phyloP scores from a whole-genome alignment of 2,888 invertebrate species.

The Nemurella pictetii region DNA sequence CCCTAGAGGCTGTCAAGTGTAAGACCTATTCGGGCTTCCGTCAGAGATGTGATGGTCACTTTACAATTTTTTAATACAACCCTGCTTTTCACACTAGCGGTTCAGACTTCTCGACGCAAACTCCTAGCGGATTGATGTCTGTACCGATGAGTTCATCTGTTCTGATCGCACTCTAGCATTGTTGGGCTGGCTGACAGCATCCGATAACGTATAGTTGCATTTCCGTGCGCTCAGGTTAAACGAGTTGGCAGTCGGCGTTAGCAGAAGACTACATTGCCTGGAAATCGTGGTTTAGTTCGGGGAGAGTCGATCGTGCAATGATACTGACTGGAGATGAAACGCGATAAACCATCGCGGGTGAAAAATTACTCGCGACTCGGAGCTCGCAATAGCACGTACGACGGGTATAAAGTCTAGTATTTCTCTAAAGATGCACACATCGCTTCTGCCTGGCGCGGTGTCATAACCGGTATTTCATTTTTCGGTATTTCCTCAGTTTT shows the following conservation, averaged over 20 bases:
- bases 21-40: too few species aligned
- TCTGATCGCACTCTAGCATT: too few species aligned
- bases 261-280: too few species aligned
- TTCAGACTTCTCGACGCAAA: too few species aligned
- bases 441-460: background rate
- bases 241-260: background rate
- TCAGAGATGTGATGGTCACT: too few species aligned
- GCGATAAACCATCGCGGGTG: background rate
- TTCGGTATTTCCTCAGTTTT: conserved; percentile 10
- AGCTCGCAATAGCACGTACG: background rate
- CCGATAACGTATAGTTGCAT: too few species aligned
- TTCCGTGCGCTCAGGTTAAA: background rate
- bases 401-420: background rate
- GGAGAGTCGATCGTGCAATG: background rate
- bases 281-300: background rate
- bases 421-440: conserved; percentile 1
- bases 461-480: background rate
- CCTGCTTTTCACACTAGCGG: too few species aligned
- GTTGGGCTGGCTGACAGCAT: too few species aligned
- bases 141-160: too few species aligned
- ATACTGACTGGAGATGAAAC: background rate
- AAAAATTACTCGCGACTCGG: background rate
- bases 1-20: too few species aligned
- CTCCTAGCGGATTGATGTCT: too few species aligned
- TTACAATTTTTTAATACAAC: too few species aligned